These are phyloP conservation scores for Pelvicachromis taeniatus DNA, from an alignment of 2,113 vertebrate genomes.

Conservation along the genomic window DNA sequence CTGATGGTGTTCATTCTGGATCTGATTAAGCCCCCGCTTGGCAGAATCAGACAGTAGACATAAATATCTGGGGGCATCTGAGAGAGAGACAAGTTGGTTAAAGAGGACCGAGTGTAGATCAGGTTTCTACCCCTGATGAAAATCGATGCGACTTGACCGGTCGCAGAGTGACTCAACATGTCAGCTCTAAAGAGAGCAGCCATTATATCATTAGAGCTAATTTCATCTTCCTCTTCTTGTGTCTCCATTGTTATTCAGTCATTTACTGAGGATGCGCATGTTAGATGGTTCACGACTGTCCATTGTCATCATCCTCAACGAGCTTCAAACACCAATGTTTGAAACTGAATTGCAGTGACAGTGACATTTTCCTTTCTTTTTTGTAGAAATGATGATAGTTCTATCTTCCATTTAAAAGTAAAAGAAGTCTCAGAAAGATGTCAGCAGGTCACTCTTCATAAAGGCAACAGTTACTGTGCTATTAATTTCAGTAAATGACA, in stretches of 20 bases:
- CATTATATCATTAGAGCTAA: conserved; percentile 73
- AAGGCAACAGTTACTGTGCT: neutral
- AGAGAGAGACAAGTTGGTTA: conserved; percentile 46
- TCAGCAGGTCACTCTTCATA: neutral
- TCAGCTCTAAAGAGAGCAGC: conserved; percentile 62
- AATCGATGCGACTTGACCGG: conserved; percentile 68
- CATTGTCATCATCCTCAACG: conserved; percentile 53
- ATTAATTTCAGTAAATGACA: neutral
- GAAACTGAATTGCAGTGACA: neutral
- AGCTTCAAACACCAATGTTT: conserved; percentile 15
- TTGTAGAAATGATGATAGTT: neutral
- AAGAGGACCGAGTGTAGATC: conserved; percentile 53
- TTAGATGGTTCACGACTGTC: conserved; percentile 60
- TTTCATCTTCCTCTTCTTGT: conserved; percentile 62
- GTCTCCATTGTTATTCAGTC: conserved; percentile 63
- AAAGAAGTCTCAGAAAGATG: neutral
- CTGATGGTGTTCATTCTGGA: conserved; percentile 61
- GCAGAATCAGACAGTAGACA: conserved; percentile 71
- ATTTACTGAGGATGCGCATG: conserved; percentile 46
- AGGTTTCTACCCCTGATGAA: conserved; percentile 69
- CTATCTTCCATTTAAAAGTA: neutral
- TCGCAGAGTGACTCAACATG: conserved; percentile 70
- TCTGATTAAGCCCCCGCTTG: conserved; percentile 66
- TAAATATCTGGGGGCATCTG: conserved; percentile 72
- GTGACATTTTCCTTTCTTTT: neutral